A percentile compares a stretch with the other conserved stretches of the same genome.
Evolutionary conservation across 1,140 invertebrate species (phyloP).

Genomic region (Daktulosphaira vitifoliae): DNA sequence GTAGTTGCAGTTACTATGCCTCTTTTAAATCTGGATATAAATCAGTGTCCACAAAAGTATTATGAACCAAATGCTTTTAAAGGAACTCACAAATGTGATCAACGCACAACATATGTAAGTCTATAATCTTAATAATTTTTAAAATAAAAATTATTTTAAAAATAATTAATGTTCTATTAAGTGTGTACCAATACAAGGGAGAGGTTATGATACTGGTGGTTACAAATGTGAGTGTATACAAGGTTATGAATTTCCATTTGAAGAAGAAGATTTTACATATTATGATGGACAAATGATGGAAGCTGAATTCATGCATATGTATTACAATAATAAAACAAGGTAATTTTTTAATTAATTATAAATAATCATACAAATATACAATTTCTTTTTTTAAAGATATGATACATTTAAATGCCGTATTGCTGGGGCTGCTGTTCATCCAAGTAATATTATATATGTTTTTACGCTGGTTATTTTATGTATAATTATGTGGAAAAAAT

Average conservation of each 20-base stretch:
- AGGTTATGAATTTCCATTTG: conserved; percentile 92
- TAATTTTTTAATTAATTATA: conserved; percentile 37
- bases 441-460: conserved; percentile 46
- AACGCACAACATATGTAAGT: conserved; percentile 83
- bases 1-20: conserved; percentile 89
- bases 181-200: conserved; percentile 88
- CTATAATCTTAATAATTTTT: background rate
- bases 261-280: conserved; percentile 83
- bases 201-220: conserved; percentile 84
- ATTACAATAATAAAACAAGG: conserved; percentile 66
- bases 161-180: conserved; percentile 48
- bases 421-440: conserved; percentile 61
- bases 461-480: background rate
- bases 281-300: conserved; percentile 94
- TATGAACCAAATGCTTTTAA: conserved; percentile 90
- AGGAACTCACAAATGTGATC: conserved; percentile 89
- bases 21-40: conserved; percentile 81
- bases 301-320: conserved; percentile 83
- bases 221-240: conserved; percentile 98
- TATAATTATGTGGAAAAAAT: conserved; percentile 23
- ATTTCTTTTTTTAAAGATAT: conserved; percentile 47
- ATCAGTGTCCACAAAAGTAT: conserved; percentile 87
- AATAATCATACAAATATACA: background rate
- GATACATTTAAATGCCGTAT: conserved; percentile 87
- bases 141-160: background rate